Evolutionary conservation across 2,797 vertebrate genomes (phyloP), one percentile per base, ranked within the genome.

Genomic region (Bucorvus abyssinicus): DNA sequence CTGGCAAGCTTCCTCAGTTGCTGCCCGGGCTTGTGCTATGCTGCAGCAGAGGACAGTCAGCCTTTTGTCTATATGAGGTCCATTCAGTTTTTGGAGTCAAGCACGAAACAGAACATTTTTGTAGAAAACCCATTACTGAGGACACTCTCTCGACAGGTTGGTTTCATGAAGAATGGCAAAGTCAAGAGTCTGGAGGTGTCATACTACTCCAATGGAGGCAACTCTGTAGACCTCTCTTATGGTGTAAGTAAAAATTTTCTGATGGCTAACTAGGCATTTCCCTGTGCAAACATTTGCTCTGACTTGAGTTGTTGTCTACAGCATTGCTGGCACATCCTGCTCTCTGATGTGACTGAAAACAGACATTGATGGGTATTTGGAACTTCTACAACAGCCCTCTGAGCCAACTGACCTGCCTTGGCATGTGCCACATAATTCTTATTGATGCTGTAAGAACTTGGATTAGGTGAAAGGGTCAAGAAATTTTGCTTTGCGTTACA

Each of bases 171-270:
- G 94, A 98, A 98, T 6, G 99, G 99, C 30, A 98, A 95, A 91
- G 95, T 99, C 4, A 97, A 98, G 42, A 98, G 99, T 40, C 95
- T 99, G 88, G 98, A 99, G 18, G 98, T 99, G 61, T 97, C 97
- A 0, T 98, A 98, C 91, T 99, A 99, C 96, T 96, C 97, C 89
- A 99, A 99, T 16, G 97, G 90, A 1, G 99, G 99, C 29, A 99
- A 99, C 97, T 98, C 98, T 20, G 14, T 88, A 94, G 99, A 99
- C 84, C 98, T 99, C 18, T 99, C 99, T 67, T 75, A 96, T 2
- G 95, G 98, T 19, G 99, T 99, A 97, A 98, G 99, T 98, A 67
- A 97, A 40, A 82, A 40, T 56, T 34, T 82, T 76, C 56, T 83
- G 45, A 12, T 56, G 24, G 38, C 16, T 74, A 29, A 76, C 26